Evolutionary conservation across 2,888 invertebrate genomes (phyloP).

Genomic region (Ichneumon xanthorius): DNA sequence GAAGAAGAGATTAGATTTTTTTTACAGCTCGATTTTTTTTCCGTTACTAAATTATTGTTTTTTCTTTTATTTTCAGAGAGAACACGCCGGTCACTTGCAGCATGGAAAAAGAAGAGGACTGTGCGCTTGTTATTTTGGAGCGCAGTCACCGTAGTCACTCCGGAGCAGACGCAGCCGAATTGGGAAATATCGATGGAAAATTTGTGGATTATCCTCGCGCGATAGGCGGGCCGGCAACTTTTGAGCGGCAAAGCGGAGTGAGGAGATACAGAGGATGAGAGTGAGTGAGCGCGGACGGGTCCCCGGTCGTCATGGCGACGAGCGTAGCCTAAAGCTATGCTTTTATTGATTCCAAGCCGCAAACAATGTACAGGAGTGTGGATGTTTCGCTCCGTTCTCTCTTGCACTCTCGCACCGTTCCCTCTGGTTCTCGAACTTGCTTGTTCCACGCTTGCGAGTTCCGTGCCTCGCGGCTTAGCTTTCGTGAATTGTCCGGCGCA

Average conservation of each 20-base stretch:
- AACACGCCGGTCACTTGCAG: too few species aligned
- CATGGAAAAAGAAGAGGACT: background rate
- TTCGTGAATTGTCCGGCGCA: slow-evolving; percentile 48
- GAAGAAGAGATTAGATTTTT: too few species aligned
- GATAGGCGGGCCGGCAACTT: slow-evolving; percentile 78
- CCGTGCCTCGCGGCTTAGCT: slow-evolving; percentile 34
- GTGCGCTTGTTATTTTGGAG: background rate
- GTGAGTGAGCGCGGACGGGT: slow-evolving; percentile 79
- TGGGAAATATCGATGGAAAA: slow-evolving; percentile 70
- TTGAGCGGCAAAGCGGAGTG: slow-evolving; percentile 74
- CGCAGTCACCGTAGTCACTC: background rate
- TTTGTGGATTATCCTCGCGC: slow-evolving; percentile 75
- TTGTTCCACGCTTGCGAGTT: slow-evolving; percentile 32
- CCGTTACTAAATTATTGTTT: too few species aligned
- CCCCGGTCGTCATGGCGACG: slow-evolving; percentile 82
- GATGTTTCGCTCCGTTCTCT: slow-evolving; percentile 84
- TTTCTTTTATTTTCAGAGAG: too few species aligned
- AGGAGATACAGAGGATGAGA: slow-evolving; percentile 44
- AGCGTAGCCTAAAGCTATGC: slow-evolving; percentile 85
- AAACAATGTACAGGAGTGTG: slow-evolving; percentile 85
- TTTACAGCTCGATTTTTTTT: too few species aligned
- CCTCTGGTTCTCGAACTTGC: slow-evolving; percentile 40
- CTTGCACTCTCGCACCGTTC: slow-evolving; percentile 72
- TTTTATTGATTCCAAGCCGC: slow-evolving; percentile 85
- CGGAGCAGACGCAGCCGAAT: slow-evolving; percentile 7